These are phyloP conservation scores for Andricus quercusramuli DNA, from an alignment of 2,888 invertebrate genomes.

Conservation along the genomic window DNA sequence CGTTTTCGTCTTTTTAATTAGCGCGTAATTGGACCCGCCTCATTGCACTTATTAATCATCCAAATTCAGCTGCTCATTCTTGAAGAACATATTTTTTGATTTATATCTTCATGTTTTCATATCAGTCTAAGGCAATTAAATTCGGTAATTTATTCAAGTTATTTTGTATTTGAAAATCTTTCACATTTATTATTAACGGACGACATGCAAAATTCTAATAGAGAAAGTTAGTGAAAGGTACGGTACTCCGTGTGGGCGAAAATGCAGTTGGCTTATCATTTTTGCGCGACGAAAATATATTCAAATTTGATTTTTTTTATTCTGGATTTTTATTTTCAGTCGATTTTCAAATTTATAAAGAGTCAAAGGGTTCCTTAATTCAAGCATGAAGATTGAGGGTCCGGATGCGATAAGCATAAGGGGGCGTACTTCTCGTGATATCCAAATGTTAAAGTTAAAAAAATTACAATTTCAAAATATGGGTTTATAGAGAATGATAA, in stretches of 20 bases:
- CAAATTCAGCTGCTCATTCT: not conserved
- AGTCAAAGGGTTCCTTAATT: too few relatives aligned
- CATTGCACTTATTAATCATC: not conserved
- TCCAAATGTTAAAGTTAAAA: too few relatives aligned
- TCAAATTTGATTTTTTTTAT: not conserved
- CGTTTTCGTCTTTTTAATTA: not conserved
- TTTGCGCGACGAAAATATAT: not conserved
- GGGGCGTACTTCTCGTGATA: too few relatives aligned
- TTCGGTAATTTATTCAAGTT: not conserved
- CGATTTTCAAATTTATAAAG: too few relatives aligned
- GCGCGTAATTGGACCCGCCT: not conserved
- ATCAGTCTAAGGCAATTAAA: not conserved
- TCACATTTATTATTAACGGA: conserved; percentile 35
- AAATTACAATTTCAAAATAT: too few relatives aligned
- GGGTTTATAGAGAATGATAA: too few relatives aligned
- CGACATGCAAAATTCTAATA: conserved; percentile 61
- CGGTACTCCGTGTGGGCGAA: conserved; percentile 63
- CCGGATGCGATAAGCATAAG: too few relatives aligned
- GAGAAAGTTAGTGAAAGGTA: conserved; percentile 72
- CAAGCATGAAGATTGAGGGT: too few relatives aligned
- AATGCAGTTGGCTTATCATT: conserved; percentile 59
- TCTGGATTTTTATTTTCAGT: not conserved
- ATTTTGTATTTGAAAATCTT: not conserved
- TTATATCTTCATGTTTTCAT: not conserved
- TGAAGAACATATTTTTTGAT: not conserved